These are phyloP conservation scores for Octomys mimax DNA, from an alignment of 2,797 vertebrate genomes.

Conservation along the genomic window DNA sequence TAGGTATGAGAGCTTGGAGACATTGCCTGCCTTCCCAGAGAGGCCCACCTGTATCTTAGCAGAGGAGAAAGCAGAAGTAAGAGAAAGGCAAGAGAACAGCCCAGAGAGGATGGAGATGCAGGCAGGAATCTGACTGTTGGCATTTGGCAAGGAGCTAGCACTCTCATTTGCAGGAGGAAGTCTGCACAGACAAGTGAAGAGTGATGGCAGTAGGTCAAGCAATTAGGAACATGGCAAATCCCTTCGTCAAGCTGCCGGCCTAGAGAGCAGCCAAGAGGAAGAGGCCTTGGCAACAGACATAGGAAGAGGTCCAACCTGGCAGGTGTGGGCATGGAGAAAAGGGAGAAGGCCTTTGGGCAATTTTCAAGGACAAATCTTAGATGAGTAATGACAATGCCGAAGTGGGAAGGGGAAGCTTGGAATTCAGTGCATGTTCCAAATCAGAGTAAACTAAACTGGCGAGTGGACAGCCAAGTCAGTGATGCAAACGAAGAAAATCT, in stretches of 20 bases:
- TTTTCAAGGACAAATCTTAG: conserved; percentile 1
- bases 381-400: neutral
- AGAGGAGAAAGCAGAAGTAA: conserved; percentile 3
- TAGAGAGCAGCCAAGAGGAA: conserved; percentile 24
- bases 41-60: neutral
- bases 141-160: neutral
- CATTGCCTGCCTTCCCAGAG: neutral
- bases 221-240: conserved; percentile 22
- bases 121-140: neutral
- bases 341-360: neutral
- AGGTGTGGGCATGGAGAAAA: neutral
- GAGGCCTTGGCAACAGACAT: neutral
- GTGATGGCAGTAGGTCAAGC: neutral
- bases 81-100: neutral
- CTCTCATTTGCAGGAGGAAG: conserved; percentile 22
- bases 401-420: neutral
- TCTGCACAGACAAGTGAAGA: neutral
- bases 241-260: neutral
- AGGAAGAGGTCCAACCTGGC: conserved; percentile 3
- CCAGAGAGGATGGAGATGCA: neutral
- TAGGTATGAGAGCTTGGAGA: neutral
- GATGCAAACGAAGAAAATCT: neutral
- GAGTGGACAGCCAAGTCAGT: neutral
- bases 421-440: neutral
- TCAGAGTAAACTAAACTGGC: neutral